These are phyloP conservation scores for Otus scops DNA, from an alignment of 2,797 vertebrate genomes.

Conservation along the genomic window DNA sequence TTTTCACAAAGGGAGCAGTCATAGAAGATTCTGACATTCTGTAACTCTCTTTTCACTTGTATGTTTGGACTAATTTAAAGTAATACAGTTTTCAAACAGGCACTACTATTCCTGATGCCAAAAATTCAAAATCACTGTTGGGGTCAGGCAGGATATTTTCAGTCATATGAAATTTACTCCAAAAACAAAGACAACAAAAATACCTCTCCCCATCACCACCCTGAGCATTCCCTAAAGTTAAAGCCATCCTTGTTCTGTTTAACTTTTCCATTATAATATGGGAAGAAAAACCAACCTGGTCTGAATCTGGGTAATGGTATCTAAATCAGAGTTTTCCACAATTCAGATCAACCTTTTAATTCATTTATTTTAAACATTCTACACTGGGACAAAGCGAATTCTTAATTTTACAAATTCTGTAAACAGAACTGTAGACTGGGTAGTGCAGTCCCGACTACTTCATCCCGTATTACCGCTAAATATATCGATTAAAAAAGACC, in stretches of 20 bases:
- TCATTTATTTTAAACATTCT: not conserved
- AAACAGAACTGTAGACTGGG: not conserved
- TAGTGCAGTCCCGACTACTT: not conserved
- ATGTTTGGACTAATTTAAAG: not conserved
- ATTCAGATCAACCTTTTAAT: not conserved
- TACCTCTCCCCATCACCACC: not conserved
- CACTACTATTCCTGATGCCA: not conserved
- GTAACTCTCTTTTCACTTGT: not conserved
- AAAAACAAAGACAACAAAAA: not conserved
- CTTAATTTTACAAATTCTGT: not conserved
- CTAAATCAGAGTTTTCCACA: not conserved
- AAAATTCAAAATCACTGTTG: not conserved
- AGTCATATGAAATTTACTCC: not conserved
- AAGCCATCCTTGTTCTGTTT: not conserved
- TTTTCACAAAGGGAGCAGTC: not conserved
- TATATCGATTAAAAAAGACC: not conserved
- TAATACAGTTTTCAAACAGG: not conserved
- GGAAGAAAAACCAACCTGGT: not conserved
- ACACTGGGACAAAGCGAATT: not conserved
- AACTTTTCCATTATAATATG: not conserved
- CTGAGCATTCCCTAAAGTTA: not conserved
- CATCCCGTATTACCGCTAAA: not conserved
- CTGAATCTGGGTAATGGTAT: not conserved
- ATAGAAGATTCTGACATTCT: not conserved
- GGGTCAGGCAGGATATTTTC: not conserved